Conservation (phyloP, 2,888 invertebrate genomes). For the Meloe dianella region DNA sequence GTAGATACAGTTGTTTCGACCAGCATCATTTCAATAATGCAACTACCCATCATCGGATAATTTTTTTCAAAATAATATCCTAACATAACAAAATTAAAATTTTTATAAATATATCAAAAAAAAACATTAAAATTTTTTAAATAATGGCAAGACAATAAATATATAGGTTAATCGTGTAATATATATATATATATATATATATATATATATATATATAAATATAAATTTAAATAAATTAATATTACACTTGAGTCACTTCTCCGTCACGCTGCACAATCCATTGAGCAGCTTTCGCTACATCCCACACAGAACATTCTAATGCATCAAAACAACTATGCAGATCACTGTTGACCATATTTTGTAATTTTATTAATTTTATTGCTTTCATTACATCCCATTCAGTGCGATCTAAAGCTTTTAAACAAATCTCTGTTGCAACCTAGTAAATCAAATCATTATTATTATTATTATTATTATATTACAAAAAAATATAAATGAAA, state of each 20-base stretch:
- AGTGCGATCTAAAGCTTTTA: constrained; percentile 80
- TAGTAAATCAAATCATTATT: constrained; percentile 21
- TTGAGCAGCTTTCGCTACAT: constrained; percentile 71
- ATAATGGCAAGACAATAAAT: constrained; percentile 45
- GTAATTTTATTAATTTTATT: constrained; percentile 79
- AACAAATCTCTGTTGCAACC: constrained; percentile 77
- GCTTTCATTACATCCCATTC: constrained; percentile 90
- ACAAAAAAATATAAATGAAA: too few species aligned
- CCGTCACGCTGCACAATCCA: constrained; percentile 62
- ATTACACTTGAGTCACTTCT: constrained; percentile 52
- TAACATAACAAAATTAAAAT: constrained; percentile 27
- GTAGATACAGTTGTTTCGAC: constrained; percentile 18
- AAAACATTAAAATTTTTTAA: constrained; percentile 19
- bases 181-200: not conserved
- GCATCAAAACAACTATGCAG: constrained; percentile 61
- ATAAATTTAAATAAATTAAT: constrained; percentile 13
- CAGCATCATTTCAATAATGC: constrained; percentile 8
- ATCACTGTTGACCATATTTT: constrained; percentile 58
- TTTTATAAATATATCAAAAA: constrained; percentile 29
- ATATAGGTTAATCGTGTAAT: constrained; percentile 27
- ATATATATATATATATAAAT: too few species aligned
- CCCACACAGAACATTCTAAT: constrained; percentile 69
- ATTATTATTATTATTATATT: not conserved
- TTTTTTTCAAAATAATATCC: constrained; percentile 21
- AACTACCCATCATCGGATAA: constrained; percentile 14